Percentiles rank a stretch among this genome's conserved stretches.
These are phyloP conservation scores for Taphrorychus bicolor DNA, from an alignment of 2,888 invertebrate species.

Conservation along the genomic window DNA sequence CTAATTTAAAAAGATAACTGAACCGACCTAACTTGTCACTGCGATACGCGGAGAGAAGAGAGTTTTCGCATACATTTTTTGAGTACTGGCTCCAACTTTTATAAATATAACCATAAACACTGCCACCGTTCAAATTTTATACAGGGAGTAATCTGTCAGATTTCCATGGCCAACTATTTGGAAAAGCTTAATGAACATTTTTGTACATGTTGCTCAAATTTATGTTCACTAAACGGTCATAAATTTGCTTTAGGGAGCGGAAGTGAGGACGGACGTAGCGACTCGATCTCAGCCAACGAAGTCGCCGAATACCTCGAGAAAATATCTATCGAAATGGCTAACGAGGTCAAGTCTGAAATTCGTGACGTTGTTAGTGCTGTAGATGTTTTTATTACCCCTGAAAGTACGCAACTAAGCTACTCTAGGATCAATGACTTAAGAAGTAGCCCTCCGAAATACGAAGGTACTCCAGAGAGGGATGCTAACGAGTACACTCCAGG, in stretches of 20 bases:
- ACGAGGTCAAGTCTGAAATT: slow-evolving; percentile 80
- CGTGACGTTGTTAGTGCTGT: slow-evolving; percentile 77
- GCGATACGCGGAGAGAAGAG: no score
- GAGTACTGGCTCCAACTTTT: no score
- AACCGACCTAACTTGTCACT: no score
- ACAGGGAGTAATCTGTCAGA: no score
- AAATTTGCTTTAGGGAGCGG: slow-evolving; percentile 54
- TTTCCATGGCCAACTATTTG: no score
- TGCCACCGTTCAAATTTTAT: no score
- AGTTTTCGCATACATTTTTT: no score
- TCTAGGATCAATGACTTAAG: slow-evolving; percentile 42
- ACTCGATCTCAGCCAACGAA: slow-evolving; percentile 77
- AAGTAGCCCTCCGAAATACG: slow-evolving; percentile 43
- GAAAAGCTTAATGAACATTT: no score
- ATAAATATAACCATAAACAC: no score
- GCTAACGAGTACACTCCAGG: slow-evolving; percentile 50
- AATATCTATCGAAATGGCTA: slow-evolving; percentile 79
- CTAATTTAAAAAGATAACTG: no score
- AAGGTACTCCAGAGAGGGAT: slow-evolving; percentile 38
- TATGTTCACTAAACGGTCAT: neutral
- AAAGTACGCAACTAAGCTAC: slow-evolving; percentile 48
- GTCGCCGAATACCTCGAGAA: slow-evolving; percentile 81
- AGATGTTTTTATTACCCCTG: slow-evolving; percentile 64
- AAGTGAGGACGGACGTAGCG: slow-evolving; percentile 69
- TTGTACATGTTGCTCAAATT: no score